Evolutionary conservation across 2,888 invertebrate genomes (phyloP).

Genomic region (Erebia palarica): DNA sequence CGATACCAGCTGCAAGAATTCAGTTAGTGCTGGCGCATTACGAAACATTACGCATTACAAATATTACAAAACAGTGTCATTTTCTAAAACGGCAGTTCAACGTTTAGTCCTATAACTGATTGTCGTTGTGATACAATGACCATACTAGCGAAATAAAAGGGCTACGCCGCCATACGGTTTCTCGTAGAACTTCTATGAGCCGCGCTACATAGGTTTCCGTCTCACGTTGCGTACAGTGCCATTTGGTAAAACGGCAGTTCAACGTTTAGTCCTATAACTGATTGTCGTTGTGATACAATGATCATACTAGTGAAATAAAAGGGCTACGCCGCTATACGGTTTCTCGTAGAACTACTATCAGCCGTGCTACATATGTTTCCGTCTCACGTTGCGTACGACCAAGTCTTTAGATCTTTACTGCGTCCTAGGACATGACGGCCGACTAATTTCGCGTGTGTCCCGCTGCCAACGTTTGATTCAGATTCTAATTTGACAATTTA

Average conservation of each 20-base stretch:
- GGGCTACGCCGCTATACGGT: background rate
- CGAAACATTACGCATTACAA: no score
- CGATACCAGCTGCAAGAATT: no score
- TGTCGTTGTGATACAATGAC: no score
- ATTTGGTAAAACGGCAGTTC: no score
- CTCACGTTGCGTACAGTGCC: background rate
- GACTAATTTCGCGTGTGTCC: conserved; percentile 59
- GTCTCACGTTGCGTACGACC: background rate
- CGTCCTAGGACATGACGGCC: conserved; percentile 27
- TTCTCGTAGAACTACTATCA: background rate
- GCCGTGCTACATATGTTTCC: background rate
- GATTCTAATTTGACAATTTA: conserved; percentile 69
- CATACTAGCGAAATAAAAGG: no score
- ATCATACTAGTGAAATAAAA: no score
- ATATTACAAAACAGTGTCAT: no score
- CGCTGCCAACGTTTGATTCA: conserved; percentile 71
- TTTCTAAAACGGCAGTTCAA: no score
- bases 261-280: no score
- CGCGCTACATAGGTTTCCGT: background rate
- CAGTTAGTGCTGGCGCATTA: no score
- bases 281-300: no score
- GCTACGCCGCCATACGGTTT: background rate
- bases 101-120: no score
- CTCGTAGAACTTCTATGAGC: background rate
- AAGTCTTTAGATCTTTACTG: conserved; percentile 11